Base-by-base conservation (phyloP, 92 coral and sea anemone genomes). In the Nematostella vectensis region DNA sequence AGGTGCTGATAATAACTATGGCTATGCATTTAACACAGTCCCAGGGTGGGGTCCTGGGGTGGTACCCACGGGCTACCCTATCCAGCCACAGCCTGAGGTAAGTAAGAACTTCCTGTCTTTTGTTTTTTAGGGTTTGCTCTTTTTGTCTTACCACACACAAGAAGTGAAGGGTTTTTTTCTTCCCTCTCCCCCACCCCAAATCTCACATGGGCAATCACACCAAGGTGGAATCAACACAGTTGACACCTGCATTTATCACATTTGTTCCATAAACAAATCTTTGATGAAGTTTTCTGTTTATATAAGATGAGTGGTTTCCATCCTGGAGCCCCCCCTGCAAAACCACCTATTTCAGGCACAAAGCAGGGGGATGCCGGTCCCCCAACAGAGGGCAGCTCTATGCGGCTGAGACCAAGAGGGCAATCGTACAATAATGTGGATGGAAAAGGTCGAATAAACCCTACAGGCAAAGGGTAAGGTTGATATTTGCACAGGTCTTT, bases 1-100 rank as follows among this genome's bases (percentile, higher is more conserved):
- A 81, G 87, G 86, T 30, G 74, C 87, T 12, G 85, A 72, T 51
- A 76, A 76, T 60, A 78, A 76, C 30, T 84, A 64, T 80, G 96
- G 96, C 30, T 85, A 79, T 66, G 71, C 83, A 1, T 89, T 70
- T 29, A 89, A 81, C 50, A 65, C 95, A 42, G 70, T 63, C 24
- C 70, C 79, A 33, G n/a, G n/a, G n/a, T 78, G 68, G 45, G 84
- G 77, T 3, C 50, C 59, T 30, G 27, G 43, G 2, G 49, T 70
- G 29, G 8, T 8, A 8, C 54, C 33, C 25, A 1, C 54, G 25
- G 71, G 71, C 1, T 55, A 38, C 27, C 48, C 3, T 6, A 3
- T 24, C 21, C 57, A 28, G 12, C 72, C 23, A 27, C 73, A 55
- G 22, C 29, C 73, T 26, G 63, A 67, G 64, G 73, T 57, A 29